These are phyloP conservation scores for Hoplostethus mediterraneus DNA, from an alignment of 2,797 vertebrate genomes.

Conservation along the genomic window DNA sequence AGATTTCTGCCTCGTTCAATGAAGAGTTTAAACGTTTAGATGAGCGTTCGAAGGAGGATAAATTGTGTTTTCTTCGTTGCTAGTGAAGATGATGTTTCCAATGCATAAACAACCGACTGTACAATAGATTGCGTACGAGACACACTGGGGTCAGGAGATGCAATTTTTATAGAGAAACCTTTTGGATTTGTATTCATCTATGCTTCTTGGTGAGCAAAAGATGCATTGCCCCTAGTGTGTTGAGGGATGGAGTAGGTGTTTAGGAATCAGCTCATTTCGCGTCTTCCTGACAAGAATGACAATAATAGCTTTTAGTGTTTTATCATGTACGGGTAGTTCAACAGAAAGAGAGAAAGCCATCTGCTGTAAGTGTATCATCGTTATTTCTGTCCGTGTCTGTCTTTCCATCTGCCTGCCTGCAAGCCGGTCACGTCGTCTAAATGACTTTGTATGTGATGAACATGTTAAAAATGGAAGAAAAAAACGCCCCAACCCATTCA, in stretches of 20 bases:
- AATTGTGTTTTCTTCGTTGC: conserved; percentile 37
- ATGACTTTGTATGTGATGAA: conserved; percentile 15
- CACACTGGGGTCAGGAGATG: conserved; percentile 30
- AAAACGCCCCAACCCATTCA: conserved; percentile 1
- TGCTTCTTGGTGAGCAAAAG: conserved; percentile 54
- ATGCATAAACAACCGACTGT: conserved; percentile 28
- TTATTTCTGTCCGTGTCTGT: conserved; percentile 1
- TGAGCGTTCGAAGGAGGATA: conserved; percentile 50
- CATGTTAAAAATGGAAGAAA: too few relatives aligned
- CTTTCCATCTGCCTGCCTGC: neutral
- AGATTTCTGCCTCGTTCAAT: conserved; percentile 37
- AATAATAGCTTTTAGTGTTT: conserved; percentile 39
- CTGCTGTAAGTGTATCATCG: neutral
- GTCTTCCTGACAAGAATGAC: conserved; percentile 50
- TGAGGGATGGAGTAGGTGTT: conserved; percentile 48
- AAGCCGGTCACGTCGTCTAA: neutral
- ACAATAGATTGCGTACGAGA: conserved; percentile 26
- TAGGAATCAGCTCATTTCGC: conserved; percentile 57
- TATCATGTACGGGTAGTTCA: conserved; percentile 1
- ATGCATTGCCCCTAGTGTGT: conserved; percentile 56
- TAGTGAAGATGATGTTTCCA: conserved; percentile 51
- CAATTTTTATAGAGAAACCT: conserved; percentile 54
- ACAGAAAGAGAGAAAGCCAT: conserved; percentile 2
- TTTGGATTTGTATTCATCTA: conserved; percentile 67
- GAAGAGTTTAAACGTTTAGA: conserved; percentile 46